Conservation (phyloP, 2,888 invertebrate species). For the Tuta absoluta region DNA sequence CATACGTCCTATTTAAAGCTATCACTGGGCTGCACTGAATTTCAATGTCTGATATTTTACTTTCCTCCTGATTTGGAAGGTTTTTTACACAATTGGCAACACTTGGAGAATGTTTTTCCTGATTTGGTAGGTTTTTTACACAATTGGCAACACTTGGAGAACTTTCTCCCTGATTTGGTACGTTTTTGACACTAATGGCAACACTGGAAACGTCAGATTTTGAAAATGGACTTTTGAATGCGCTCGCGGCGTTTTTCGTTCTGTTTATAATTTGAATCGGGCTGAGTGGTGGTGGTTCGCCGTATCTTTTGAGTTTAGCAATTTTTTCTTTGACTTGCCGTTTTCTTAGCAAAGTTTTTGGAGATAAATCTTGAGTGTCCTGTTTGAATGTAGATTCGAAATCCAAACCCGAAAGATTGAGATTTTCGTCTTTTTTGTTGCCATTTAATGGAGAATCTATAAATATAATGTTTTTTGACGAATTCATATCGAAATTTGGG, state of each 20-base stretch:
- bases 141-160: slow-evolving; percentile 44
- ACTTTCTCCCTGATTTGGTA: slow-evolving; percentile 27
- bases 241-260: slow-evolving; percentile 58
- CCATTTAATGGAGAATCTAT: slow-evolving; percentile 58
- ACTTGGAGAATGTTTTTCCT: slow-evolving; percentile 28
- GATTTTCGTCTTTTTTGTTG: slow-evolving; percentile 47
- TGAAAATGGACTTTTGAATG: slow-evolving; percentile 64
- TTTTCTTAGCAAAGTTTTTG: slow-evolving; percentile 55
- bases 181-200: slow-evolving; percentile 38
- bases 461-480: slow-evolving; percentile 56
- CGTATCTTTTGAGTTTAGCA: slow-evolving; percentile 76
- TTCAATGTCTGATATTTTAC: slow-evolving; percentile 25
- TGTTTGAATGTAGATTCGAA: slow-evolving; percentile 73
- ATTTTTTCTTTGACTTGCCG: slow-evolving; percentile 66
- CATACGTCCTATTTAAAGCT: slow-evolving; percentile 49
- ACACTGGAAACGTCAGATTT: slow-evolving; percentile 43
- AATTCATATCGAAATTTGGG: slow-evolving; percentile 53
- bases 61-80: slow-evolving; percentile 34
- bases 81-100: slow-evolving; percentile 42
- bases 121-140: slow-evolving; percentile 30
- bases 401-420: slow-evolving; percentile 67
- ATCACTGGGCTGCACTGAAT: slow-evolving; percentile 52
- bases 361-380: slow-evolving; percentile 55
- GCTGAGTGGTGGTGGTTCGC: slow-evolving; percentile 79
- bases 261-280: slow-evolving; percentile 68